These are phyloP conservation scores for Yasuhikotakia modesta DNA, from an alignment of 2,797 vertebrate species.

Conservation along the genomic window DNA sequence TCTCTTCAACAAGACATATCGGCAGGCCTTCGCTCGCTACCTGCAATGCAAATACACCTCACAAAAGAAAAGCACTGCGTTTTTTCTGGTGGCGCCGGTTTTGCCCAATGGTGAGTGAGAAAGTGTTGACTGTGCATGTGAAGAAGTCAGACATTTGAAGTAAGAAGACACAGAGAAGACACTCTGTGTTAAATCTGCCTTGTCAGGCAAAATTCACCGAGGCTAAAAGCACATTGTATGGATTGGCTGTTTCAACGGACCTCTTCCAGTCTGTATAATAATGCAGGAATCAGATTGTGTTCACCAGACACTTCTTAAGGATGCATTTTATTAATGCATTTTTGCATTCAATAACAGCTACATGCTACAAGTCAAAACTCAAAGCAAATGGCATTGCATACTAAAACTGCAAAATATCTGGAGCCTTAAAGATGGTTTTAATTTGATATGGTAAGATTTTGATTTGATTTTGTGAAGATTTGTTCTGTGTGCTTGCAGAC, in stretches of 20 bases:
- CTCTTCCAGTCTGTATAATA: no score
- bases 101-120: not conserved
- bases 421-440: not conserved
- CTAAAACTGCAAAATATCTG: not conserved
- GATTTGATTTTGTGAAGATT: no score
- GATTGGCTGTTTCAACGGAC: no score
- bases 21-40: conserved; percentile 83
- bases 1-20: conserved; percentile 86
- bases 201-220: no score
- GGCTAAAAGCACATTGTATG: no score
- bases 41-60: conserved; percentile 76
- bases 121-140: not conserved
- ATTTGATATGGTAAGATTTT: no score
- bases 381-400: not conserved
- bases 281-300: no score
- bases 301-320: no score
- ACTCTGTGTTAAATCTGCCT: no score
- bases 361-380: not conserved
- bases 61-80: not conserved
- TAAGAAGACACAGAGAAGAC: not conserved
- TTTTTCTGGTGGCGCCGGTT: not conserved
- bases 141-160: not conserved
- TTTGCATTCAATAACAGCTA: not conserved
- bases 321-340: not conserved
- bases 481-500: no score